Evolutionary conservation across 2,113 vertebrate genomes (phyloP), one percentile per base, ranked within the genome.

Genomic region (Petroica traversi): DNA sequence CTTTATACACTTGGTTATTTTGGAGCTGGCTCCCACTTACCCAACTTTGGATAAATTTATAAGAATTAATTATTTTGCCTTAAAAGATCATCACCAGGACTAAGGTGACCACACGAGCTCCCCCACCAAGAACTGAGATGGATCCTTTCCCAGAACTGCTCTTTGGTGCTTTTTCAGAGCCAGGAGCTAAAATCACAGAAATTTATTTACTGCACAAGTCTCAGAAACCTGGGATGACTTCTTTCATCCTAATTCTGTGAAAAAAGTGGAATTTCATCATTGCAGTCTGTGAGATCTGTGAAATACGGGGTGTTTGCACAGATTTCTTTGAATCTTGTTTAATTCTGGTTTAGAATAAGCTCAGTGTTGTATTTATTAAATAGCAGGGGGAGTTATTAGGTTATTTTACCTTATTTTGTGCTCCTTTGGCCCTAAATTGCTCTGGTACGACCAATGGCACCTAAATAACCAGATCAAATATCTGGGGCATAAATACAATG

Each of bases 241-340:
- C 33, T 82, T 82, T 62, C 3, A 5, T 29, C 29, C 29, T 12
- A 34, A 48, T 4, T 28, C 36, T 63, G 16, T 52, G 69, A 71
- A 78, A 49, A 3, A 67, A 45, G 2, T 54, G 74, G 40, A 48
- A 46, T 87, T 87, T 48, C 48, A 78, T 9, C 64, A 40, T 71
- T 34, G 31, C 48, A 78, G 38, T 24, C 69, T 4, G 14, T 46
- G 61, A 61, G 38, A 40, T 13, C 46, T 46, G 13, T 59, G 61
- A 31, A 52, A 45, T 28, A 6, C 0, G 0, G 31, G n/a, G 2
- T 23, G n/a, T 43, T 49, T 0, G 2, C 29, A 49, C 34, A 71
- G 34, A 62, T 1, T 33, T 48, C 10, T 61, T n/a, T 0, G 2
- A 89, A 41, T 20, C 13, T 6, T n/a, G 34, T 43, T 64, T 72